Percentiles rank a stretch among this genome's conserved stretches.
These are phyloP conservation scores for Tethea ocularis DNA, from an alignment of 2,888 invertebrate genomes.

Conservation along the genomic window DNA sequence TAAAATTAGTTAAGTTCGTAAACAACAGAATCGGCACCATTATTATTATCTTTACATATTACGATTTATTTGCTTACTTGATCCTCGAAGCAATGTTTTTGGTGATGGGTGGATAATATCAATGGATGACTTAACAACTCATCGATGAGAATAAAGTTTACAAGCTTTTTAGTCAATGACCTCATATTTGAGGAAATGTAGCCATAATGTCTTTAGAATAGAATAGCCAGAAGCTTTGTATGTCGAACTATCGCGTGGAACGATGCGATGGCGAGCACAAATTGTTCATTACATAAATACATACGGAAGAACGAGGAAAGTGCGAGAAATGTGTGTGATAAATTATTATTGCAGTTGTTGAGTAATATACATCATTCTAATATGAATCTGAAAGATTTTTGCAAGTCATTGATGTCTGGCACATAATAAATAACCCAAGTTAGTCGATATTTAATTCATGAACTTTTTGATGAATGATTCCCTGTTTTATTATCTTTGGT, in stretches of 20 bases:
- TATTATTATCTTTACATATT: too few relatives aligned
- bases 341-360: slow-evolving; percentile 19
- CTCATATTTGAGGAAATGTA: neutral
- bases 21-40: too few relatives aligned
- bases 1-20: too few relatives aligned
- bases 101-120: neutral
- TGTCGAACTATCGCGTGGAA: neutral
- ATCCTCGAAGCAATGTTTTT: too few relatives aligned
- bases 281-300: slow-evolving; percentile 24
- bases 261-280: neutral
- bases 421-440: neutral
- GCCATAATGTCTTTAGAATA: neutral
- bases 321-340: slow-evolving; percentile 31
- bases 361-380: slow-evolving; percentile 28
- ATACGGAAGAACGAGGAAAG: slow-evolving; percentile 40
- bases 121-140: too few relatives aligned
- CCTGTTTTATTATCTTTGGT: too few relatives aligned
- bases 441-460: too few relatives aligned
- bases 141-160: too few relatives aligned
- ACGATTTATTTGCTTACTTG: too few relatives aligned
- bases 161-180: too few relatives aligned
- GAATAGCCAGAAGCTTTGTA: slow-evolving; percentile 15
- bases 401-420: neutral
- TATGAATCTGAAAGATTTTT: slow-evolving; percentile 9
- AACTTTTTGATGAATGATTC: too few relatives aligned